phyloP scores from a whole-genome alignment of 2,888 invertebrate genomes.

The Frankliniella fusca region DNA sequence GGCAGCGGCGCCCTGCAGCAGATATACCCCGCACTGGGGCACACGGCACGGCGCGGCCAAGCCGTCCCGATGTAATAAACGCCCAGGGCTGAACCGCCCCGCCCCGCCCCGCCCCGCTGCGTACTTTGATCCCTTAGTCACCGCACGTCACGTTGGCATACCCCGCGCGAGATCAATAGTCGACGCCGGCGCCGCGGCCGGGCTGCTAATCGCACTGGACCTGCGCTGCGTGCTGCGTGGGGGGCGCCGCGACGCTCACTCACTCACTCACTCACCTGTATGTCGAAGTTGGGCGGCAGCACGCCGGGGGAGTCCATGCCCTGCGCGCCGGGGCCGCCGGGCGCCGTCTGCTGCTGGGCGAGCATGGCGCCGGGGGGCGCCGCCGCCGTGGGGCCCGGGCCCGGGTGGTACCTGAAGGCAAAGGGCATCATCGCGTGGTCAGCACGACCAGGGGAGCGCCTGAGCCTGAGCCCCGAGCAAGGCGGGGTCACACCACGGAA shows the following conservation, averaged over 20 bases:
- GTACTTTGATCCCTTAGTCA: not conserved
- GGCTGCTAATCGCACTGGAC: not conserved
- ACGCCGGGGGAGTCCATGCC: slow-evolving; percentile 43
- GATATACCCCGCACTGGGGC: not conserved
- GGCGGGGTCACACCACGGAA: too few relatives aligned
- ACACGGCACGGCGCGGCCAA: not conserved
- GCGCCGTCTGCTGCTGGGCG: slow-evolving; percentile 38
- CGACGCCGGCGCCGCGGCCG: not conserved
- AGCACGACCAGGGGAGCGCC: too few relatives aligned
- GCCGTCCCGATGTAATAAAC: slow-evolving; percentile 1
- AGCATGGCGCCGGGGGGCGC: slow-evolving; percentile 33
- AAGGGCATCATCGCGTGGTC: not conserved
- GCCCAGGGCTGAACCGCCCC: not conserved
- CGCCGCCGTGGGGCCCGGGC: slow-evolving; percentile 1
- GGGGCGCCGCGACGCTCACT: not conserved
- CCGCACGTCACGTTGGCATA: not conserved
- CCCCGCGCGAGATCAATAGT: not conserved
- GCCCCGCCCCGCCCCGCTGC: not conserved
- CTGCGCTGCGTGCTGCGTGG: not conserved
- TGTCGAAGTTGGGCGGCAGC: slow-evolving; percentile 65
- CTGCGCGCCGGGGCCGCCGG: slow-evolving; percentile 6
- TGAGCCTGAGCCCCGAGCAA: too few relatives aligned
- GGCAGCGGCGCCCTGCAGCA: not conserved
- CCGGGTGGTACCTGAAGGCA: slow-evolving; percentile 30
- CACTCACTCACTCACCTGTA: slow-evolving; percentile 60